Evolutionary conservation across 2,888 invertebrate species (phyloP).

Genomic region (Drosophila anceps): DNA sequence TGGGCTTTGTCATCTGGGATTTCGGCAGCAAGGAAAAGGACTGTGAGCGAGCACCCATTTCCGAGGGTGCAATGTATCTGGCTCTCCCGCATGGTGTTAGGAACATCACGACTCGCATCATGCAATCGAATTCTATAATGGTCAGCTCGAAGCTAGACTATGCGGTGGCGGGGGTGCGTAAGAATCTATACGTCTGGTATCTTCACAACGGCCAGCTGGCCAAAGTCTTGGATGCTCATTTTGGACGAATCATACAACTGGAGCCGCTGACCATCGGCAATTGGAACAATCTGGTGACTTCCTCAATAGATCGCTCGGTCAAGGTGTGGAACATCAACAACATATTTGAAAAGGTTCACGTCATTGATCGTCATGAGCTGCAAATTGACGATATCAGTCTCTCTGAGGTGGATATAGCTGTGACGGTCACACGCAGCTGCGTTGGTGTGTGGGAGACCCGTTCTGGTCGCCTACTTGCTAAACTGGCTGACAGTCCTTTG

Average conservation of each 20-base stretch:
- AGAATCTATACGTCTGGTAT: conserved; percentile 98
- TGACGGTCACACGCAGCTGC: conserved; percentile 96
- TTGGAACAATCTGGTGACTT: conserved; percentile 98
- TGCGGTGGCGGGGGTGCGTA: conserved; percentile 97
- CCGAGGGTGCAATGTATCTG: conserved; percentile 88
- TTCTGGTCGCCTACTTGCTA: conserved; percentile 93
- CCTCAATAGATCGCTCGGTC: conserved; percentile 98
- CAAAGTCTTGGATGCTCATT: conserved; percentile 98
- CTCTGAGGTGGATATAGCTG: conserved; percentile 92
- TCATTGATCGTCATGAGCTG: conserved; percentile 97
- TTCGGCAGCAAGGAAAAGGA: conserved; percentile 87
- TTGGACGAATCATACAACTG: conserved; percentile 97
- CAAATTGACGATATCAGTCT: conserved; percentile 96
- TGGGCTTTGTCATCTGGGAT: conserved; percentile 94
- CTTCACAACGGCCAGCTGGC: conserved; percentile 92
- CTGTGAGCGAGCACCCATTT: conserved; percentile 83
- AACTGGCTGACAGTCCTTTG: conserved; percentile 95
- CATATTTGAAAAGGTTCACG: conserved; percentile 98
- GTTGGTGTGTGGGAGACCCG: conserved; percentile 97
- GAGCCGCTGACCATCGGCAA: conserved; percentile 94
- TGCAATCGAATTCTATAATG: conserved; percentile 96
- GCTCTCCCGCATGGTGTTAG: conserved; percentile 94
- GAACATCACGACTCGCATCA: conserved; percentile 96
- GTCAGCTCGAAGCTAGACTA: conserved; percentile 95
- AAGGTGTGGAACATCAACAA: conserved; percentile 99